Evolutionary conservation across 2,888 invertebrate genomes (phyloP).

Genomic region (Drosophila kuntzei): DNA sequence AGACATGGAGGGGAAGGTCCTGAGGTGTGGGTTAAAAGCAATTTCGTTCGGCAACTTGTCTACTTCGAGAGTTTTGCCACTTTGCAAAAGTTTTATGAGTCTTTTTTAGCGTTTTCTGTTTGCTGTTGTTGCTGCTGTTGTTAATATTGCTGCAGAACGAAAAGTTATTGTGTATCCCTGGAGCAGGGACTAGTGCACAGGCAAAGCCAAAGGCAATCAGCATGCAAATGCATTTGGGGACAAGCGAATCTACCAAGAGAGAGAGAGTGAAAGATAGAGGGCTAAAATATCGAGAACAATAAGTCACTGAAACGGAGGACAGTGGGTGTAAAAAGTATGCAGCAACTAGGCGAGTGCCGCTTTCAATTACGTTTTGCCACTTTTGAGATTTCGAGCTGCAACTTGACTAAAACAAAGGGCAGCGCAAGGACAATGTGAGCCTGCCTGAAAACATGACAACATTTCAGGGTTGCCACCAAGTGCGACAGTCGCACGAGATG

Average conservation of each 20-base stretch:
- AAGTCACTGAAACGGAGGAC: slow-evolving; percentile 36
- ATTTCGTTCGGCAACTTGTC: slow-evolving; percentile 59
- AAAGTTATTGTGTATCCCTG: slow-evolving; percentile 47
- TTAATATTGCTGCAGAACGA: slow-evolving; percentile 17
- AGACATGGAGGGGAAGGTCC: not conserved
- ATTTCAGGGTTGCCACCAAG: slow-evolving; percentile 49
- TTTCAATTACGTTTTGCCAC: slow-evolving; percentile 51
- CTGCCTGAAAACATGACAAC: slow-evolving; percentile 27
- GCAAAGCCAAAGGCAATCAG: slow-evolving; percentile 56
- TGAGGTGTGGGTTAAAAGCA: slow-evolving; percentile 38
- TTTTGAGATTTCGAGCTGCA: slow-evolving; percentile 39
- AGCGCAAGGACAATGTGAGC: slow-evolving; percentile 62
- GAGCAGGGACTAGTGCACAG: slow-evolving; percentile 13
- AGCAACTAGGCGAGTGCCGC: slow-evolving; percentile 22
- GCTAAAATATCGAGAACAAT: slow-evolving; percentile 47
- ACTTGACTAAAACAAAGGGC: slow-evolving; percentile 47
- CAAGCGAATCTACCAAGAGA: slow-evolving; percentile 21
- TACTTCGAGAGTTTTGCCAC: slow-evolving; percentile 41
- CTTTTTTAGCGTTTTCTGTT: slow-evolving; percentile 11
- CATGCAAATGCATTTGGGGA: slow-evolving; percentile 67
- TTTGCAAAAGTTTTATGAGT: slow-evolving; percentile 44
- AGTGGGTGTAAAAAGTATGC: slow-evolving; percentile 33
- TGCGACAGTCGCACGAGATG: slow-evolving; percentile 27
- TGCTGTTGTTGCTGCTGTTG: slow-evolving; percentile 1
- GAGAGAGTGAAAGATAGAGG: not conserved